Evolutionary conservation across 2,797 vertebrate genomes (phyloP), one percentile per base, ranked within the genome.

Genomic region (Decapterus maruadsi): DNA sequence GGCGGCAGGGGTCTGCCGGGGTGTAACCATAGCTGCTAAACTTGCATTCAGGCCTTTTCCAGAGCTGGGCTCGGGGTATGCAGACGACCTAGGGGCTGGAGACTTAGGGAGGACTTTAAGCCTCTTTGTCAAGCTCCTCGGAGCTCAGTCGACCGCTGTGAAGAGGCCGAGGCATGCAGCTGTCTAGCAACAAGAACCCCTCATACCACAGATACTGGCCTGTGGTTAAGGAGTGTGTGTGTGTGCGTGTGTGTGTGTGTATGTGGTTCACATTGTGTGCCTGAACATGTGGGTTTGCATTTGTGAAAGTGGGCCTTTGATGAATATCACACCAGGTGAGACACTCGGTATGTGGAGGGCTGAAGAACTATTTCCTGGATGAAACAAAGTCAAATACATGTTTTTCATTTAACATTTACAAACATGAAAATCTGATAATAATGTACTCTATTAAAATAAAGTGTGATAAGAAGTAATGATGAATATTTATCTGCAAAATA

Each of bases 161-260:
- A 91, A 74, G 89, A 90, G 90, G 91, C 89, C 85, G 84, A 90
- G 93, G 90, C 89, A 91, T 90, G 92, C 95, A 95, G 95, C 95
- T 96, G 95, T 95, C 94, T 93, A 88, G 95, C 94, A 96, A 96
- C 93, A 92, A 93, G 93, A 94, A 90, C 90, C 87, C 80, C 86
- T 91, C 90, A 93, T 91, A 93, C 88, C 88, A 85, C 80, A 92
- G 91, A 94, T 90, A 91, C 93, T 88, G 85, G 87, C 87, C 86
- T 87, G 87, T 87, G 89, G 87, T 92, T 91, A 84, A 51, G 82
- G 77, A 88, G 89, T 87, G 84, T 71, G 83, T 76, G 68, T 80
- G 69, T 85, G 69, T 85, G 69, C 77, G 53, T 65, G 14, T 7
- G 14, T 11, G 26, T 26, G 26, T 36, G 48, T 26, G 50, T 59